Evolutionary conservation across 2,113 vertebrate genomes (phyloP), one percentile per base, ranked within the genome.

Genomic region (Engraulis encrasicolus): DNA sequence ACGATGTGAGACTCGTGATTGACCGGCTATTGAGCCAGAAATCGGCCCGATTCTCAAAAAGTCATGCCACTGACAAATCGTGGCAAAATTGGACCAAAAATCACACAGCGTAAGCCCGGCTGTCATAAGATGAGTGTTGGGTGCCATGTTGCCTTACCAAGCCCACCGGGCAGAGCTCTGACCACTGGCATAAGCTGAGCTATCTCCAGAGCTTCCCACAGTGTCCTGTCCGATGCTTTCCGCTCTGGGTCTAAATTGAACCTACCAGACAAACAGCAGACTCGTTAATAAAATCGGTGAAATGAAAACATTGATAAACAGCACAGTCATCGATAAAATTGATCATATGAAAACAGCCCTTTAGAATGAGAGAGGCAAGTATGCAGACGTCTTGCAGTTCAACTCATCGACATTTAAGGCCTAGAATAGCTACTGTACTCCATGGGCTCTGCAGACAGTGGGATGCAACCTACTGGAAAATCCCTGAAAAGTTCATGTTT

Each of bases 191-290:
- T 99, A 82, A 99, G 94, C 92, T 99, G 98, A 58, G 98, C 98
- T n/a, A 99, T 99, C 87, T 99, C 97, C 94, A 99, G 83, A 5
- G 98, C 98, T 86, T 99, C 98, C 98, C 98, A 99, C 66, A 99
- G 94, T 81, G 96, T 97, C 88, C 96, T 95, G 89, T 99, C 98
- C 3, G 96, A 96, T 34, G 97, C 99, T 87, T 97, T 99, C 91
- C 95, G 94, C 94, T 99, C 98, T 0, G 98, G 98, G 88, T 99
- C 98, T 95, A 99, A 91, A 91, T 99, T 99, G 91, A 99, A 99
- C 81, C 98, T 99, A 85, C 66, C 14, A 27, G 11, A 14, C 17
- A 58, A 17, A 58, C 6, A 27, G 4, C n/a, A 31, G 27, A 1
- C 27, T n/a, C 54, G 4, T 58, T n/a, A 7, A 58, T 7, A 58